These are phyloP conservation scores for Xenopus borealis DNA, from an alignment of 2,113 vertebrate species.

Conservation along the genomic window DNA sequence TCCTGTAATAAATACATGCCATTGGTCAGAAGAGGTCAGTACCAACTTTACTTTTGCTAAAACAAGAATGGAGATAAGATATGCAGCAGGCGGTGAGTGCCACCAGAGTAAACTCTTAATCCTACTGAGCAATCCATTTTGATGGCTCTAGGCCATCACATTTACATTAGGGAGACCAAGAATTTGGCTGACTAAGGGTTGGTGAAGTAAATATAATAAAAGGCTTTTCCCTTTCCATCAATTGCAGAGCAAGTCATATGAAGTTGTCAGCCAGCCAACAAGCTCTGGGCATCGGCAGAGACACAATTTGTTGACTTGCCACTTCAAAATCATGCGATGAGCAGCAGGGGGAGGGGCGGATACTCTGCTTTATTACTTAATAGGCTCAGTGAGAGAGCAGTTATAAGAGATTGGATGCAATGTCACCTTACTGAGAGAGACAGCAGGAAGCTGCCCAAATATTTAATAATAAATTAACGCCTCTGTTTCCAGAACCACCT, in stretches of 20 bases:
- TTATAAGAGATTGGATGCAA: slow-evolving; percentile 22
- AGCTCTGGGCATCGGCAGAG: slow-evolving; percentile 28
- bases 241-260: slow-evolving; percentile 22
- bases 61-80: too few species aligned
- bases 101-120: too few species aligned
- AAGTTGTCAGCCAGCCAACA: slow-evolving; percentile 37
- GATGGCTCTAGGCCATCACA: slow-evolving; percentile 11
- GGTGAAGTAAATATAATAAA: slow-evolving; percentile 31
- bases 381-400: slow-evolving; percentile 10
- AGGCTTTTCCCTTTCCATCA: slow-evolving; percentile 26
- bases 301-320: slow-evolving; percentile 42
- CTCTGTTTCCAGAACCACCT: background rate
- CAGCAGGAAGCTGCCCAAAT: background rate
- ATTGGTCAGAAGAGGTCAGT: too few species aligned
- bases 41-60: too few species aligned
- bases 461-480: background rate
- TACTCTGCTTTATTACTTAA: slow-evolving; percentile 28
- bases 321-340: slow-evolving; percentile 36
- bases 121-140: background rate
- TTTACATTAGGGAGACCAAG: slow-evolving; percentile 25
- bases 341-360: slow-evolving; percentile 11
- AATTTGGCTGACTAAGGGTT: slow-evolving; percentile 34
- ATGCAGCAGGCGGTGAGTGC: too few species aligned
- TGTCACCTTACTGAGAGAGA: slow-evolving; percentile 25
- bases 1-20: too few species aligned